Base-by-base conservation (phyloP, 2,797 vertebrate genomes). In the Dallia pectoralis region DNA sequence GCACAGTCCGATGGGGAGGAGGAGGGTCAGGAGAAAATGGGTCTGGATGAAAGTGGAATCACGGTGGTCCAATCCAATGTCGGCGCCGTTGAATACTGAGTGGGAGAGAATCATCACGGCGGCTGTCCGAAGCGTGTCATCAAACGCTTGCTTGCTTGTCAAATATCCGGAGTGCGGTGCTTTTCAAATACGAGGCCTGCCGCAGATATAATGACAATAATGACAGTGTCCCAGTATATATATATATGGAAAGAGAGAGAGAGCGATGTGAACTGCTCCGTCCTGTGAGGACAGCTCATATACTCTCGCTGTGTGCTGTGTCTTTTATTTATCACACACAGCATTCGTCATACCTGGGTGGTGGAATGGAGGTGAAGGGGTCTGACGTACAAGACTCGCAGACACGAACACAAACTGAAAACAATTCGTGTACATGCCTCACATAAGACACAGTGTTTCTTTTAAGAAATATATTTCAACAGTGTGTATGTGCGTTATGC, bases 141-240 rank as follows among this genome's bases (percentile, higher is more conserved):
- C 27, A 1, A 64, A 32, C 8, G 30, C 62, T 64, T 16, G 62
- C 62, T 64, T 16, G 62, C 30, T 33, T 30, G 15, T 64, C 62
- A 18, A 18, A 32, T 30, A 33, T 64, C 16, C 62, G 2, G 30
- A 64, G 30, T 32, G 61, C 61, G 8, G 22, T 63, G 62, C 62
- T 29, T 64, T 64, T 64, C 62, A 64, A 64, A 64, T 64, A 64
- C 9, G 40, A 44, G 9, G 62, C 29, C 62, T 64, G 62, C 15
- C 62, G 14, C 29, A 64, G 18, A 29, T 32, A 29, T 64, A 64
- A 64, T 33, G 62, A 16, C 1, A 64, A 64, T n/a, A 64, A 19
- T 33, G 62, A 33, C 32, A 14, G 40, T 12, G 14, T 44, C 40
- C 36, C 4, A 44, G 40, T 44, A 44, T 44, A 44, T 44, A 44